phyloP scores from a whole-genome alignment of 2,888 invertebrate species.

The Orgyia antiqua region DNA sequence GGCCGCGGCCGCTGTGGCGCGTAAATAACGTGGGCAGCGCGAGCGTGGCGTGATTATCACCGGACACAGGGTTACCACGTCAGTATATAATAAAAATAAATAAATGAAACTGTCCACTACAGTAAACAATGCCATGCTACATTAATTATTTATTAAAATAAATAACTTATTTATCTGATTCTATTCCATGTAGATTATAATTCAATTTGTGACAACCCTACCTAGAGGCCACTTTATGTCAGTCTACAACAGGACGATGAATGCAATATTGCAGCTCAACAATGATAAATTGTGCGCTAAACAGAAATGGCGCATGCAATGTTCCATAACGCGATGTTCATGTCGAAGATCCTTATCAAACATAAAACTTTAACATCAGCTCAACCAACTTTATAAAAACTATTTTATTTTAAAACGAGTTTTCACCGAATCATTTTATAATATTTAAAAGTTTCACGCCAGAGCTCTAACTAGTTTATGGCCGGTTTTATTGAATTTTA shows the following conservation, averaged over 20 bases:
- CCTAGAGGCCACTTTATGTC: constrained; percentile 15
- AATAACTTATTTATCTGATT: neutral
- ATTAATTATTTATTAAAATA: no score
- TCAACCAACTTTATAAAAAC: constrained; percentile 15
- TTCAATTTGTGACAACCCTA: constrained; percentile 4
- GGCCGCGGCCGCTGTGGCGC: no score
- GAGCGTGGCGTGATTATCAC: no score
- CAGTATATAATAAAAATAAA: neutral
- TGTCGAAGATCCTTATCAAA: constrained; percentile 29
- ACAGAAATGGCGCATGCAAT: constrained; percentile 38
- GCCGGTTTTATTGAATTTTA: constrained; percentile 10
- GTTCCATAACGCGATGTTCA: constrained; percentile 29
- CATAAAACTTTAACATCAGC: constrained; percentile 23
- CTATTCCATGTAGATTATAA: neutral
- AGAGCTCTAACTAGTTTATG: constrained; percentile 4
- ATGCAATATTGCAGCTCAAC: constrained; percentile 28
- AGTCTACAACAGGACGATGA: constrained; percentile 23
- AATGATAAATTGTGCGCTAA: constrained; percentile 32
- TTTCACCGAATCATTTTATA: constrained; percentile 1
- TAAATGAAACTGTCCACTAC: neutral
- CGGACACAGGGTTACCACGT: no score
- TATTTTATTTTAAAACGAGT: constrained; percentile 9
- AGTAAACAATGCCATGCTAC: neutral
- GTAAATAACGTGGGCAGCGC: no score
- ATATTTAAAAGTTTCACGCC: constrained; percentile 9